Evolutionary conservation across 2,888 invertebrate genomes (phyloP).

Genomic region (Lasioglossum malachurum): DNA sequence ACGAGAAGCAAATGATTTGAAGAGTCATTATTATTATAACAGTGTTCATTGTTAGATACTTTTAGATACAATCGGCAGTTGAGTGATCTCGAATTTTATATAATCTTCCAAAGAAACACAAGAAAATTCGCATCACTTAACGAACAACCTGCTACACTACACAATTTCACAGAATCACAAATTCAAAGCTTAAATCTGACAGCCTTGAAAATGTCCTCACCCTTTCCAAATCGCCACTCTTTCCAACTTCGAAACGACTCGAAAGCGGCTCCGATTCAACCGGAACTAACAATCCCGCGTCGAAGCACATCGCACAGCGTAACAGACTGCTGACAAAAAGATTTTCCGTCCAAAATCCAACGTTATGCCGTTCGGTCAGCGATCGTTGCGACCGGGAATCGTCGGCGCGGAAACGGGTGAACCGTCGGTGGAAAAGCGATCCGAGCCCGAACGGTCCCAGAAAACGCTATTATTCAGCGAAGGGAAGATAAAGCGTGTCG

Average conservation of each 20-base stretch:
- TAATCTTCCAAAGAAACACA: neutral
- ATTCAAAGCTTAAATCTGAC: neutral
- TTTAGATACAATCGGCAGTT: neutral
- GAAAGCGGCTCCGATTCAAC: neutral
- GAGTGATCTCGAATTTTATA: neutral
- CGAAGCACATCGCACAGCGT: no score
- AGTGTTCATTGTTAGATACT: neutral
- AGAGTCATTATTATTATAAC: neutral
- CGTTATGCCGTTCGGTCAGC: neutral
- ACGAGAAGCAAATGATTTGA: neutral
- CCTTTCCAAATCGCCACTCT: neutral
- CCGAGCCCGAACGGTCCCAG: slow-evolving; percentile 12
- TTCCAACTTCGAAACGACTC: neutral
- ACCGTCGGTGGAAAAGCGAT: neutral
- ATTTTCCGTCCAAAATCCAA: neutral
- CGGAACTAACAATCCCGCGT: neutral
- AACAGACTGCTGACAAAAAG: neutral
- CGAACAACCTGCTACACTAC: neutral
- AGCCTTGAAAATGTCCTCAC: neutral
- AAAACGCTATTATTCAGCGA: slow-evolving; percentile 45
- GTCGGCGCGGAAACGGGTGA: neutral
- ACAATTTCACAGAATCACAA: neutral
- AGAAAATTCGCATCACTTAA: neutral
- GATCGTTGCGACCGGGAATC: neutral
- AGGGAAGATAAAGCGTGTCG: slow-evolving; percentile 44